A percentile compares a stretch with the other conserved stretches of the same genome.
Conservation (phyloP, 1,140 invertebrate genomes). For the Drosophila santomea region DNA sequence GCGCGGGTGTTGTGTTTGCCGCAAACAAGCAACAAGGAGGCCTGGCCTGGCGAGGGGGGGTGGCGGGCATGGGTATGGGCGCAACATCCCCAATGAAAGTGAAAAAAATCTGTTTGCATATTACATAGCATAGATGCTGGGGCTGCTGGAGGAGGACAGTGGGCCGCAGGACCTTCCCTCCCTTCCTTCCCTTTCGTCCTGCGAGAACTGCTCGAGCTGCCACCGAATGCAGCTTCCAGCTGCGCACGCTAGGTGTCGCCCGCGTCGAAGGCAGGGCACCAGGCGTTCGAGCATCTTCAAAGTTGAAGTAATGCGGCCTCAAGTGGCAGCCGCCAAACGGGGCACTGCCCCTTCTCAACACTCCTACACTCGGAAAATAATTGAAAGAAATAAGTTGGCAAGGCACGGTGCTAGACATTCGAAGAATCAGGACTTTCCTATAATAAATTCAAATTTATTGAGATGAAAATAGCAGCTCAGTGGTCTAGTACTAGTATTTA, state of each 20-base stretch:
- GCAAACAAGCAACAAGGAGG: conserved; percentile 63
- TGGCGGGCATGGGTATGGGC: neutral
- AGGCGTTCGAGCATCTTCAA: conserved; percentile 74
- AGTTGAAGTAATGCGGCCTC: conserved; percentile 81
- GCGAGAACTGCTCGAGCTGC: conserved; percentile 11
- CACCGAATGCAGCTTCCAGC: conserved; percentile 60
- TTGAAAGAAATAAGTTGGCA: neutral
- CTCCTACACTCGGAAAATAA: neutral
- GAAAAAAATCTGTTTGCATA: conserved; percentile 79
- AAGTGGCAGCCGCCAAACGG: conserved; percentile 68
- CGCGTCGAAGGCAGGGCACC: conserved; percentile 34
- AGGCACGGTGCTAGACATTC: too few species aligned
- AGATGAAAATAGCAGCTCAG: too few species aligned
- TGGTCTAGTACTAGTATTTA: too few species aligned
- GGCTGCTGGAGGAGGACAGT: conserved; percentile 31
- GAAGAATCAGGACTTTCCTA: too few species aligned
- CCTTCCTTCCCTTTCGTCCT: neutral
- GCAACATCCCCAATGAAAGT: conserved; percentile 71
- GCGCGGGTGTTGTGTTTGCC: conserved; percentile 62
- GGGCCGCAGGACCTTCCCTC: conserved; percentile 23
- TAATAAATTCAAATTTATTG: too few species aligned
- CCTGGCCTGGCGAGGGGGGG: too few species aligned
- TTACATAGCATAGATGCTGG: conserved; percentile 46
- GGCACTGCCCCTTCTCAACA: neutral
- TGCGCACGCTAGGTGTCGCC: conserved; percentile 80